Evolutionary conservation across 2,888 invertebrate genomes (phyloP), one percentile per base, ranked within the genome.

Genomic region (Rhopalosiphum nymphaeae): DNA sequence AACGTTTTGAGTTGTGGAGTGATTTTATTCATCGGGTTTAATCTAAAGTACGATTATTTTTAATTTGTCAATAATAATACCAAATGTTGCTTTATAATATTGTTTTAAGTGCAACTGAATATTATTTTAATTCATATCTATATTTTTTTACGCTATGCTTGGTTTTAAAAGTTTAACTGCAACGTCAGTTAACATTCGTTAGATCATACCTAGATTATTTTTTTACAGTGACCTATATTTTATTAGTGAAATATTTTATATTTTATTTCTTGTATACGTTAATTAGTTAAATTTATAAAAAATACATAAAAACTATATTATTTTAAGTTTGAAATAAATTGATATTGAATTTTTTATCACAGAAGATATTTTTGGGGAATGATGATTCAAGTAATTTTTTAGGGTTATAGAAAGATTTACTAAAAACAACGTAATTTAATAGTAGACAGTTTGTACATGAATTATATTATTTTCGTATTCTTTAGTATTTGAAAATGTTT

Each of bases 391-490:
- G n/a, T 25, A 36, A 46, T n/a, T 85, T 57, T n/a, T n/a, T 84
- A 7, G 57, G 86, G 53, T 61, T 25, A 36, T 57, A 46, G n/a
- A 3, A 46, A 29, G 11, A 86, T 29, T 29, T 29, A 1, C 26
- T 11, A 26, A 57, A n/a, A 87, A 61, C 46, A 36, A 44, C 29
- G 29, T 26, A 16, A 91, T 84, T 53, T 29, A 56, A 85, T 91
- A 57, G 57, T 11, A 25, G 85, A 7, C 46, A 57, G 46, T 5
- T 21, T 9, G 21, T 36, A 78, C 78, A 57, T 56, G 42, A 78
- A 57, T 61, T 67, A 61, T 92, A 21, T 92, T 92, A 21, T 92
- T 92, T 92, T 91, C 42, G 56, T 44, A 49, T 67, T 36, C 36
- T 29, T 36, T 36, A 56, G 56, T 91, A 56, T 85, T 86, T 46